Percentiles rank a stretch among this genome's conserved stretches.
Evolutionary conservation across 2,797 vertebrate genomes (phyloP).

Genomic region (Acropternis orthonyx): DNA sequence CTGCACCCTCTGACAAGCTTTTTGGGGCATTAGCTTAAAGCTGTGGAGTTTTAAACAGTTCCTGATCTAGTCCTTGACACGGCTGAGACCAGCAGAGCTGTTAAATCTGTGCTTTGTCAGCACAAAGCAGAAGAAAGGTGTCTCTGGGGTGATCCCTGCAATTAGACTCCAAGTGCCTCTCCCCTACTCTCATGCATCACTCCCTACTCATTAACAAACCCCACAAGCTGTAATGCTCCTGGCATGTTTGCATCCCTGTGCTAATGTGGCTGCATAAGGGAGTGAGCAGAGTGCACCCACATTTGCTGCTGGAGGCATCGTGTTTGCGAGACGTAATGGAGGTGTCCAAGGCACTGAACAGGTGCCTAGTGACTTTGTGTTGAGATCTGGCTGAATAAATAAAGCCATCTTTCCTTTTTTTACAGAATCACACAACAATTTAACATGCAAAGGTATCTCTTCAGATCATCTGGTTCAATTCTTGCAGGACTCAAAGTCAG

Average conservation of each 20-base stretch:
- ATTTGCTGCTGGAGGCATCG: not conserved
- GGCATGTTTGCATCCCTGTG: not conserved
- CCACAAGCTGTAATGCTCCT: not conserved
- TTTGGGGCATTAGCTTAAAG: not conserved
- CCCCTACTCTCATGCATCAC: accelerated
- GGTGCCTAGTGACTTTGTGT: not conserved
- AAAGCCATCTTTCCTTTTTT: not conserved
- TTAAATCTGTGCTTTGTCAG: not conserved
- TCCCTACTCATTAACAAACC: not conserved
- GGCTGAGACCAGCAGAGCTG: not conserved
- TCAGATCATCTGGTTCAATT: not conserved
- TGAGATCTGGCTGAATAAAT: not conserved
- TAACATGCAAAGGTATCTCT: not conserved
- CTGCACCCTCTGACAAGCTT: not conserved
- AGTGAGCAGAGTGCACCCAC: not conserved
- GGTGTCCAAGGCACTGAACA: not conserved
- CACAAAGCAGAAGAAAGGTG: not conserved
- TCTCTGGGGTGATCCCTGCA: not conserved
- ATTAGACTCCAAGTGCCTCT: not conserved
- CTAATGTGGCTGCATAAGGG: accelerated
- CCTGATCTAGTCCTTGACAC: not conserved
- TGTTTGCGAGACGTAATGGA: not conserved
- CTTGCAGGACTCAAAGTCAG: not conserved
- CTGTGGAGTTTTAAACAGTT: not conserved
- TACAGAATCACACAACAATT: not conserved